Base-by-base conservation (phyloP, 2,797 vertebrate species). In the Chaenodraco wilsoni region DNA sequence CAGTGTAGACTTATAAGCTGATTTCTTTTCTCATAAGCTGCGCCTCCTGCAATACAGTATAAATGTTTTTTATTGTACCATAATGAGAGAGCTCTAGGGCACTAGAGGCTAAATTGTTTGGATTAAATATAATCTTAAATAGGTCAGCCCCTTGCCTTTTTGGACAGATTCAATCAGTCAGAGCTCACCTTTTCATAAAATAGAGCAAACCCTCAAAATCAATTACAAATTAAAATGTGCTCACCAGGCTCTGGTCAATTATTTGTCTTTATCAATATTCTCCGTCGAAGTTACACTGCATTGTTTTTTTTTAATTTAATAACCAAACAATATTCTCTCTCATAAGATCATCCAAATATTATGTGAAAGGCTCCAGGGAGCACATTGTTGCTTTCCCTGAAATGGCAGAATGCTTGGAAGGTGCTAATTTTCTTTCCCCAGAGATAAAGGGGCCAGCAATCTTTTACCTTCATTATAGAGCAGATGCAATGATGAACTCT, bases 261-360 rank as follows among this genome's bases (percentile, higher is more conserved):
- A 90, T 90, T 87, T 88, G 44, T 62, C 67, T 83, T 90, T 85
- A 92, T 93, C 90, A 89, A 87, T 92, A 89, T 85, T 73, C 51
- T 49, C 68, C 74, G 82, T 87, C 83, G 83, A 67, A 69, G n/a
- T 66, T 66, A 81, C 81, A 88, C 87, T 77, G 82, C 81, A 70
- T 81, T 2, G 64, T 74, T 89, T 88, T 88, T 92, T 94, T 91
- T 90, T 83, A 92, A 93, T 92, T 90, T 91, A 92, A 93, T 91
- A 93, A 86, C 86, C 88, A 92, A 89, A 93, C 85, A 91, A 93
- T 92, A 92, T 91, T 89, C 88, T 78, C 65, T 73, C 85, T 87
- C 86, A 90, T 90, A 86, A 93, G 83, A 84, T 84, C 60, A 44
- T 82, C 84, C 82, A 82, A 82, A 79, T 89, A 91, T 90, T 92